Evolutionary conservation across 2,888 invertebrate genomes (phyloP), one percentile per base, ranked within the genome.

Genomic region (Linyphia triangularis): DNA sequence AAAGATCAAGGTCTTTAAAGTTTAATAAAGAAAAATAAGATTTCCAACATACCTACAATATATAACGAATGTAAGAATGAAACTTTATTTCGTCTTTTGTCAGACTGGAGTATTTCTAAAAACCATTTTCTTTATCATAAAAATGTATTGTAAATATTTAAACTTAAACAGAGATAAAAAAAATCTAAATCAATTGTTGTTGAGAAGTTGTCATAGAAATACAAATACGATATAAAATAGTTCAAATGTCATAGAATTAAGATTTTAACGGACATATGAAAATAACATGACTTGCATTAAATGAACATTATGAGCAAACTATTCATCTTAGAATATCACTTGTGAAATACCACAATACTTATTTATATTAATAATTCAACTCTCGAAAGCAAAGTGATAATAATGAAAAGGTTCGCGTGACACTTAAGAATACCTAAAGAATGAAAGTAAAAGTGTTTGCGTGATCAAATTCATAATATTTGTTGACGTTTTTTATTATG

Each of bases 121-220:
- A 33, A 37, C 22, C 4, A 6, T 33, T 33, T 6, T 67, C 67
- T 69, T 69, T 33, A 69, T 69, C 40, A 72, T 37, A 72, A 10
- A 22, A 22, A 40, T 19, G 13, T 40, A 37, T 69, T 3, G 28
- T 28, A 72, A 51, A 37, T 51, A 40, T 72, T 72, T 51, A 51
- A 22, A 7, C 16, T 19, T 24, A 24, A 72, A 51, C n/a, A 30
- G 22, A 10, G 19, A 22, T 22, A 33, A 72, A 72, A 72, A 24
- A 26, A 72, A 72, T 28, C n/a, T 26, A 13, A n/a, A 40, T 22
- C 26, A 43, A 37, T 43, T 72, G 70, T 72, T 72, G 43, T 51
- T 26, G 43, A 26, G n/a, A 72, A 16, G 70, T 72, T 72, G 26
- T 37, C 43, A 72, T 72, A 72, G 70, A 51, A 72, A 72, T 72